Conservation (phyloP, 2,888 invertebrate species). For the Drosophila bunnanda region DNA sequence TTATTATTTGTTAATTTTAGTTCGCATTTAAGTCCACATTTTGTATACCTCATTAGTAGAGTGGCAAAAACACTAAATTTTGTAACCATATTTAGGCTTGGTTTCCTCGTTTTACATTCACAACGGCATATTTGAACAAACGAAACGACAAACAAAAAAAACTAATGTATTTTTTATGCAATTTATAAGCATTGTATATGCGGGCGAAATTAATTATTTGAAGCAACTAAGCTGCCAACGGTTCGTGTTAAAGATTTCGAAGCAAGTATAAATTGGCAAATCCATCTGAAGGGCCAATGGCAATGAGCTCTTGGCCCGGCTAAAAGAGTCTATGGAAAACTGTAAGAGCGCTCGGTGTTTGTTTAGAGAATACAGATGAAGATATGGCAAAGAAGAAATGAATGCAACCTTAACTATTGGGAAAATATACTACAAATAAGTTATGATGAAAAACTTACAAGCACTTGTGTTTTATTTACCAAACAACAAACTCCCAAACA, state of each 20-base stretch:
- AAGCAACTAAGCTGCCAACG: slow-evolving; percentile 40
- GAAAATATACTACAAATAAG: slow-evolving; percentile 72
- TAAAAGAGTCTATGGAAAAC: slow-evolving; percentile 65
- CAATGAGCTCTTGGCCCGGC: slow-evolving; percentile 46
- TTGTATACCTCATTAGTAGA: slow-evolving; percentile 74
- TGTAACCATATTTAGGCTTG: slow-evolving; percentile 47
- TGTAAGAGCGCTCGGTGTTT: slow-evolving; percentile 54
- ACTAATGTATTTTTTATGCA: slow-evolving; percentile 77
- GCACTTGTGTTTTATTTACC: slow-evolving; percentile 54
- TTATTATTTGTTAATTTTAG: slow-evolving; percentile 55
- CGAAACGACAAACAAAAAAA: slow-evolving; percentile 44
- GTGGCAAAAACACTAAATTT: slow-evolving; percentile 44
- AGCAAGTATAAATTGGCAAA: slow-evolving; percentile 50
- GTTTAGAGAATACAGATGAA: slow-evolving; percentile 33
- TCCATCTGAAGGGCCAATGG: not conserved
- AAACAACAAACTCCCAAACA: not conserved
- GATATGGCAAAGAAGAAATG: slow-evolving; percentile 45
- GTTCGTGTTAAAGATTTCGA: slow-evolving; percentile 55
- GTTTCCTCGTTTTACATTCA: slow-evolving; percentile 33
- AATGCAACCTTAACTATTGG: slow-evolving; percentile 73
- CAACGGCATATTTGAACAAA: slow-evolving; percentile 45
- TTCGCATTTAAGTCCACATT: slow-evolving; percentile 66
- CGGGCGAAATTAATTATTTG: slow-evolving; percentile 44
- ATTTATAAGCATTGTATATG: slow-evolving; percentile 63
- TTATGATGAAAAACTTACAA: slow-evolving; percentile 61